A percentile compares a stretch with the other conserved stretches of the same genome.
These are phyloP conservation scores for Helogale parvula DNA, from an alignment of 2,113 vertebrate genomes.

Conservation along the genomic window DNA sequence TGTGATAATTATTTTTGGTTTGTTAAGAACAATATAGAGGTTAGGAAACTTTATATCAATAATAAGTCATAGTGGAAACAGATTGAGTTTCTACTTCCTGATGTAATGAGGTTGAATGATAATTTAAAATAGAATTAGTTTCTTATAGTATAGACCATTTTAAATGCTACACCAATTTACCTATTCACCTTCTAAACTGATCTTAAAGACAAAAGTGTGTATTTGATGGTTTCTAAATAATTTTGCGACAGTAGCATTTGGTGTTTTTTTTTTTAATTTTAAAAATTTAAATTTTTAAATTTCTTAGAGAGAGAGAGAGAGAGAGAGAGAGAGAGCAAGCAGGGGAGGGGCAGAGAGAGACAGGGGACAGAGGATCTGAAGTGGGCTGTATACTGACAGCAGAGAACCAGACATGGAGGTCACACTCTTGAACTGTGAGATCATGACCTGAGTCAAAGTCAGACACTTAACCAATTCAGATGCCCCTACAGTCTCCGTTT, in stretches of 20 bases:
- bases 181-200: not conserved
- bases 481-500: not conserved
- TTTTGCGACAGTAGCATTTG: not conserved
- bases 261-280: too few species aligned
- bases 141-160: not conserved
- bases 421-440: too few species aligned
- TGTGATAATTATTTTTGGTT: not conserved
- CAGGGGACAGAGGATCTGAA: too few species aligned
- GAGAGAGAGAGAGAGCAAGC: too few species aligned
- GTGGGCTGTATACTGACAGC: too few species aligned
- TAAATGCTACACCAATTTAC: not conserved
- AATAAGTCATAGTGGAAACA: not conserved
- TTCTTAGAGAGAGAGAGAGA: too few species aligned
- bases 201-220: not conserved
- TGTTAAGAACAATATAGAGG: not conserved
- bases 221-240: not conserved
- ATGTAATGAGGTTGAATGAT: not conserved
- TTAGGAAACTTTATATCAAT: not conserved
- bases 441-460: too few species aligned
- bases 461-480: too few species aligned
- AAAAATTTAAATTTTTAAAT: too few species aligned
- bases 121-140: not conserved
- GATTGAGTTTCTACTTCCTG: not conserved
- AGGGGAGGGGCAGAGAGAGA: too few species aligned
- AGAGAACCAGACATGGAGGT: too few species aligned